Percentiles rank a stretch among this genome's conserved stretches.
Conservation (phyloP, 2,888 invertebrate species). For the Ochlodes sylvanus region DNA sequence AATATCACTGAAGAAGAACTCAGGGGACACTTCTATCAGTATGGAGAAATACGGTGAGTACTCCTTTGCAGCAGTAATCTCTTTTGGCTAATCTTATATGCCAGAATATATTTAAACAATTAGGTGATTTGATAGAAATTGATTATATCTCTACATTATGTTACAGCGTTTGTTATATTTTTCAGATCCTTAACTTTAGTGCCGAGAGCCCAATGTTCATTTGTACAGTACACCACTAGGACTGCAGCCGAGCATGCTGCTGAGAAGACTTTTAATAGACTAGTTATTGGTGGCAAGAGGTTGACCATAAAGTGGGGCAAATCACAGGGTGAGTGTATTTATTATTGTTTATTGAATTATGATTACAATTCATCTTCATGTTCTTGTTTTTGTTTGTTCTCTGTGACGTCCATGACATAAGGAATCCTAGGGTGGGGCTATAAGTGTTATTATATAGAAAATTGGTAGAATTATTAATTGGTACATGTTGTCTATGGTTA, state of each 20-base stretch:
- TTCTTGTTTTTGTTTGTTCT: no score
- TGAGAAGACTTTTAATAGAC: constrained; percentile 97
- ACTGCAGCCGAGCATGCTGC: constrained; percentile 96
- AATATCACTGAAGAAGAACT: constrained; percentile 95
- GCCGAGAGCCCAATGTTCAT: constrained; percentile 97
- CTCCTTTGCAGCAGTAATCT: no score
- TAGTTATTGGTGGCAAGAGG: constrained; percentile 92
- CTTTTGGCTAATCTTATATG: no score
- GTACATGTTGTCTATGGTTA: no score
- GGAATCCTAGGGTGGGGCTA: no score
- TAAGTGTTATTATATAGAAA: no score
- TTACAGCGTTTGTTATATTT: constrained; percentile 37
- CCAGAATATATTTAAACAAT: no score
- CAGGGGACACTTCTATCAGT: constrained; percentile 98
- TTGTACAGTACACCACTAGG: constrained; percentile 97
- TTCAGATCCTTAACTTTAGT: constrained; percentile 93
- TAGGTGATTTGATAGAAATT: no score
- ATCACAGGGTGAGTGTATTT: constrained; percentile 88
- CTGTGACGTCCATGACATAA: no score
- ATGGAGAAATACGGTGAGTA: constrained; percentile 94
- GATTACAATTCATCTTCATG: background rate
- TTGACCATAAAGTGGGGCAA: constrained; percentile 99
- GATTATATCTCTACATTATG: no score
- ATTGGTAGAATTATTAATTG: no score
- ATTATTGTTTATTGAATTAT: background rate